Percentiles rank a stretch among this genome's conserved stretches.
Conservation (phyloP, 2,888 invertebrate species). For the Noctuana brunneofusca region DNA sequence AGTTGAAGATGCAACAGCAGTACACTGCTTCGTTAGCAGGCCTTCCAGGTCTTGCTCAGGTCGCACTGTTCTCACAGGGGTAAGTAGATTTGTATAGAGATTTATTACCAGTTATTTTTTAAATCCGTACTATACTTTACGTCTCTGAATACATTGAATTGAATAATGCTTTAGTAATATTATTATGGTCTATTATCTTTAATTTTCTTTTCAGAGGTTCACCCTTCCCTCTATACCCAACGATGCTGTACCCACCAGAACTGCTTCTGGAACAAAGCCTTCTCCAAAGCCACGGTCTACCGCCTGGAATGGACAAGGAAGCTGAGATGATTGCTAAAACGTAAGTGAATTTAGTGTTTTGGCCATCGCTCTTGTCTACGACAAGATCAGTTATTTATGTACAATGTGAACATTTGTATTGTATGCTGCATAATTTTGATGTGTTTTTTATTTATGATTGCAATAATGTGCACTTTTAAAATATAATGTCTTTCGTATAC, state of each 20-base stretch:
- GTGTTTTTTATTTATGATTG: no score
- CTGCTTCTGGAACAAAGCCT: slow-evolving; percentile 74
- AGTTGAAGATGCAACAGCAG: slow-evolving; percentile 77
- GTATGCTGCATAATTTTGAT: no score
- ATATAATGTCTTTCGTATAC: no score
- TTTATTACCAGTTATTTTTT: no score
- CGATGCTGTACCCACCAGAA: slow-evolving; percentile 80
- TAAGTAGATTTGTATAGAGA: slow-evolving; percentile 45
- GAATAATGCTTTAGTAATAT: no score
- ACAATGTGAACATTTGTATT: no score
- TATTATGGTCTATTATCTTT: no score
- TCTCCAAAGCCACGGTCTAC: slow-evolving; percentile 81
- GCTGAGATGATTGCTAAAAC: slow-evolving; percentile 77
- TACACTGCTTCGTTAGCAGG: slow-evolving; percentile 75
- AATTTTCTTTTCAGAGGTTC: slow-evolving; percentile 58
- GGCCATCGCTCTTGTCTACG: not conserved
- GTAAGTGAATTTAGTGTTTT: slow-evolving; percentile 52
- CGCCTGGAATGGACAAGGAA: slow-evolving; percentile 75
- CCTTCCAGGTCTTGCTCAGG: slow-evolving; percentile 72
- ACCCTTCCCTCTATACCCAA: slow-evolving; percentile 76
- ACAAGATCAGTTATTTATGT: no score
- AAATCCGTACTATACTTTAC: no score
- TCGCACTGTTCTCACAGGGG: slow-evolving; percentile 77
- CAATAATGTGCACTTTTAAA: no score
- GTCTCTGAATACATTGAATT: no score